Conservation (phyloP, 1,140 invertebrate genomes). For the Thaumetopoea pityocampa region DNA sequence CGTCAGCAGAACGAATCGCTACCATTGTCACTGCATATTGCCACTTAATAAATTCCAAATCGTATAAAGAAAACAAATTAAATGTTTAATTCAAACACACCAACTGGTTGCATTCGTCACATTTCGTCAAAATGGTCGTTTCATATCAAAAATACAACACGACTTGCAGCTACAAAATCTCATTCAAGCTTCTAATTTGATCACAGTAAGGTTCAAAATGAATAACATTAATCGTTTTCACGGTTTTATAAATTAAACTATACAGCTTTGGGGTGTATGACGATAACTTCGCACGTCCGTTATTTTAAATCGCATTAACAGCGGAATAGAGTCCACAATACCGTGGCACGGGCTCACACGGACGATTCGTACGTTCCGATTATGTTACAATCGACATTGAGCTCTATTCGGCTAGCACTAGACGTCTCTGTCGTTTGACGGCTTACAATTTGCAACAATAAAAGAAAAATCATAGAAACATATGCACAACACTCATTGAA, state of each 20-base stretch:
- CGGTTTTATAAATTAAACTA: too few relatives aligned
- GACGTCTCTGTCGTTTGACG: neutral
- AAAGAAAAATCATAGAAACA: conserved; percentile 27
- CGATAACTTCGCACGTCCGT: too few relatives aligned
- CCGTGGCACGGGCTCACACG: too few relatives aligned
- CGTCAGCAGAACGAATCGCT: conserved; percentile 48
- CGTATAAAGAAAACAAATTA: conserved; percentile 66
- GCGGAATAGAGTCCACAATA: too few relatives aligned
- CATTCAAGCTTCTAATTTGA: conserved; percentile 2
- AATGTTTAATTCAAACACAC: conserved; percentile 61
- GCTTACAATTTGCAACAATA: conserved; percentile 7
- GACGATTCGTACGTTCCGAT: too few relatives aligned
- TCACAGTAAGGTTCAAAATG: conserved; percentile 4
- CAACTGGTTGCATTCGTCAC: conserved; percentile 55
- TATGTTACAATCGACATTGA: neutral
- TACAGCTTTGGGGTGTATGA: too few relatives aligned
- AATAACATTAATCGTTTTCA: neutral
- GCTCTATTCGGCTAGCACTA: neutral
- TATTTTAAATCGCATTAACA: too few relatives aligned
- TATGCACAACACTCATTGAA: conserved; percentile 39
- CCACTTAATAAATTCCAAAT: conserved; percentile 35
- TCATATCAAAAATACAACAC: conserved; percentile 6
- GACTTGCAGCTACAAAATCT: neutral
- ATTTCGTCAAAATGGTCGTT: conserved; percentile 26
- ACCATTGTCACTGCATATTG: conserved; percentile 28